phyloP scores from a whole-genome alignment of 2,797 vertebrate genomes.

The Enoplosus armatus region DNA sequence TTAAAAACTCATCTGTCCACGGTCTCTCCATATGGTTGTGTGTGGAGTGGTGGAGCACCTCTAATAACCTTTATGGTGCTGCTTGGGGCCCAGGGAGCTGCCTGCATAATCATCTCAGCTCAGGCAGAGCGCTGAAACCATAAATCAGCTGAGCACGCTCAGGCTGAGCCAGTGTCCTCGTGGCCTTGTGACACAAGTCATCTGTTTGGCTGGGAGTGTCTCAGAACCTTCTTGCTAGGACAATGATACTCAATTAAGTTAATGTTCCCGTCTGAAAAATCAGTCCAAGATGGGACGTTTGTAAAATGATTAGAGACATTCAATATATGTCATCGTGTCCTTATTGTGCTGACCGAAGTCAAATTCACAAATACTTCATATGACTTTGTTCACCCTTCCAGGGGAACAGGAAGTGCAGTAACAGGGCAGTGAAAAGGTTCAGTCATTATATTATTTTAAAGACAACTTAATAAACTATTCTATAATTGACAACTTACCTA shows the following conservation, averaged over 20 bases:
- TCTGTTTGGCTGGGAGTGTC: conserved; percentile 46
- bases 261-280: conserved; percentile 25
- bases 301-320: conserved; percentile 32
- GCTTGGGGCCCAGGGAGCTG: conserved; percentile 42
- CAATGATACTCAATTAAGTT: conserved; percentile 29
- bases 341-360: conserved; percentile 2
- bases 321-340: conserved; percentile 24
- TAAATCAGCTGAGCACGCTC: conserved; percentile 61
- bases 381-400: not conserved
- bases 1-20: conserved; percentile 69
- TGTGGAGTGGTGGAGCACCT: conserved; percentile 49
- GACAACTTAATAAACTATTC: conserved; percentile 17
- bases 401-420: not conserved
- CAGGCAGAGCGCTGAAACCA: conserved; percentile 39
- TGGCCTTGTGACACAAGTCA: conserved; percentile 52
- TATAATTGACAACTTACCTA: conserved; percentile 17
- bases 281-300: conserved; percentile 3
- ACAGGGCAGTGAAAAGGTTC: not conserved
- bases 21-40: conserved; percentile 53
- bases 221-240: conserved; percentile 30
- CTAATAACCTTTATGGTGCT: conserved; percentile 71
- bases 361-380: not conserved
- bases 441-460: conserved; percentile 16
- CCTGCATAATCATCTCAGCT: conserved; percentile 69
- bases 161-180: conserved; percentile 26